Conservation (phyloP, 1,140 invertebrate genomes). For the Oppia nitens region DNA sequence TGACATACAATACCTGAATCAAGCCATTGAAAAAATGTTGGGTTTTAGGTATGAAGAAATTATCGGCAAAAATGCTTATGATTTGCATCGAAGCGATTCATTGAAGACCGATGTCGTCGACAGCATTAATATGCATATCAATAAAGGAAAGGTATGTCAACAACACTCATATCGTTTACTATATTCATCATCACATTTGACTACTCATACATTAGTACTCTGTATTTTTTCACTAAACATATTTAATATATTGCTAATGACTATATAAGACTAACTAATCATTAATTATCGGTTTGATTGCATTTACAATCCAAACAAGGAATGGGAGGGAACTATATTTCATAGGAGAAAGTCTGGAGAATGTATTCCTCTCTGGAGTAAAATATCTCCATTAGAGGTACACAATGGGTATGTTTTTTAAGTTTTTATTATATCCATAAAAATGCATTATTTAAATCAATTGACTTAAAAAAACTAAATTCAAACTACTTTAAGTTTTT, state of each 20-base stretch:
- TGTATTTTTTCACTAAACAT: too few relatives aligned
- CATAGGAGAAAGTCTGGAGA: slow-evolving; percentile 61
- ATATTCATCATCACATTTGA: not conserved
- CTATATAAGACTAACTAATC: too few relatives aligned
- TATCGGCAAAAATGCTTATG: slow-evolving; percentile 46
- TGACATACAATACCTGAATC: slow-evolving; percentile 65
- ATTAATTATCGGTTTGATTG: too few relatives aligned
- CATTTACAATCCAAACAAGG: slow-evolving; percentile 26
- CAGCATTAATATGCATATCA: slow-evolving; percentile 43
- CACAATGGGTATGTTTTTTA: slow-evolving; percentile 24
- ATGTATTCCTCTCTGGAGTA: slow-evolving; percentile 48
- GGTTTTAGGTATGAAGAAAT: slow-evolving; percentile 57
- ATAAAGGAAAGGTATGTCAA: slow-evolving; percentile 43
- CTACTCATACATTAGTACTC: too few relatives aligned
- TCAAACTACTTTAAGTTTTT: too few relatives aligned
- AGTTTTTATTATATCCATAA: too few relatives aligned
- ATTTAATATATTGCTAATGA: too few relatives aligned
- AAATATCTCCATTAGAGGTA: slow-evolving; percentile 26
- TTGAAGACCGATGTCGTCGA: slow-evolving; percentile 38
- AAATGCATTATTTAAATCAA: too few relatives aligned
- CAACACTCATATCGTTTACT: not conserved
- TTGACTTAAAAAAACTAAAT: too few relatives aligned
- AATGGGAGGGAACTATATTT: slow-evolving; percentile 70
- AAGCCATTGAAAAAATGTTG: slow-evolving; percentile 51
- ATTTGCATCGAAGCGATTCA: slow-evolving; percentile 30